Evolutionary conservation across 2,888 invertebrate genomes (phyloP).

Genomic region (Drosophila hamatofila): DNA sequence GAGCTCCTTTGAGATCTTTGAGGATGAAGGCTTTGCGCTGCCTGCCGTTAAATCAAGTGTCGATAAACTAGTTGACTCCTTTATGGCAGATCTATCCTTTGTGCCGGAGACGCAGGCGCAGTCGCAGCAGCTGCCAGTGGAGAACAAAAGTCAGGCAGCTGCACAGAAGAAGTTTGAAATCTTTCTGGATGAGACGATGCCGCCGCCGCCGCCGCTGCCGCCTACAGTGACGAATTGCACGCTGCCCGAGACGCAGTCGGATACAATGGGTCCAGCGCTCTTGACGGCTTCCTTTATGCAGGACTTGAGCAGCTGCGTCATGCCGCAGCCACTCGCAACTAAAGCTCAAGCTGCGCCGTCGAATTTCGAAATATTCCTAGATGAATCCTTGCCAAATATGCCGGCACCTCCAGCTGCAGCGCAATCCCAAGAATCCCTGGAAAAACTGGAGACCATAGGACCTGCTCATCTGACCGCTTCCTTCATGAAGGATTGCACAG

Average conservation of each 20-base stretch:
- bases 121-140: not conserved
- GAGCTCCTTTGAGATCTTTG: conserved; percentile 42
- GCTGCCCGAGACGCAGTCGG: conserved; percentile 53
- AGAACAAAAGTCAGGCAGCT: not conserved
- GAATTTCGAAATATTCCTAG: conserved; percentile 38
- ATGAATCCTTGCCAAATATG: conserved; percentile 35
- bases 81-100: conserved; percentile 70
- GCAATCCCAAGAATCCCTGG: not conserved
- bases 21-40: conserved; percentile 33
- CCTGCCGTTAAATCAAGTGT: conserved; percentile 11
- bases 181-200: conserved; percentile 60
- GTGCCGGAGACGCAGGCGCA: conserved; percentile 59
- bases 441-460: conserved; percentile 24
- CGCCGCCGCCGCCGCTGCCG: conserved; percentile 25
- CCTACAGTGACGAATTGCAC: conserved; percentile 41
- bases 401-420: conserved; percentile 3
- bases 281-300: conserved; percentile 74
- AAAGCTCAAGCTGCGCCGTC: not conserved
- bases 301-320: conserved; percentile 56
- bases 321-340: conserved; percentile 3
- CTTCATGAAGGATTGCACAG: conserved; percentile 70
- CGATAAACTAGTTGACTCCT: conserved; percentile 53
- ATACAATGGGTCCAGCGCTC: conserved; percentile 34
- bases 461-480: conserved; percentile 57
- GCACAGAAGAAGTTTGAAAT: conserved; percentile 53